Percentiles rank a stretch among this genome's conserved stretches.
Conservation (phyloP, 2,888 invertebrate genomes). For the Galeruca laticollis region DNA sequence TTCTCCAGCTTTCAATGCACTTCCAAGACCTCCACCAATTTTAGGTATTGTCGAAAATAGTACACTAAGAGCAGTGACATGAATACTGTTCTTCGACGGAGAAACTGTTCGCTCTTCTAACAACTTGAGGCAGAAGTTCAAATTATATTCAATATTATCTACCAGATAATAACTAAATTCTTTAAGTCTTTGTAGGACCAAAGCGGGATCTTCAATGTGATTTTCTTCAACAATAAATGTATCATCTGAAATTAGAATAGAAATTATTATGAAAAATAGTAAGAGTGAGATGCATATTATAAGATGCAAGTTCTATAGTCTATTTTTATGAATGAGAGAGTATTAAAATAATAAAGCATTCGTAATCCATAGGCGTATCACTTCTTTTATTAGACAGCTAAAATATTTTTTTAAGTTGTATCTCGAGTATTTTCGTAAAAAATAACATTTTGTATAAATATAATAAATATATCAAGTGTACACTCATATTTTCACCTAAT, state of each 20-base stretch:
- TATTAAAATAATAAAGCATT: too few species aligned
- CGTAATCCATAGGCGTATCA: too few species aligned
- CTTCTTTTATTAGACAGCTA: too few species aligned
- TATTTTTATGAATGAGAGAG: too few species aligned
- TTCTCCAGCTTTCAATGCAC: slow-evolving; percentile 39
- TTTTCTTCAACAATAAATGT: slow-evolving; percentile 29
- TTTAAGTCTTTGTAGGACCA: slow-evolving; percentile 36
- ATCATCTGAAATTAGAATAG: slow-evolving; percentile 17
- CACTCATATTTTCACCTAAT: too few species aligned
- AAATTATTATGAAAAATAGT: background rate
- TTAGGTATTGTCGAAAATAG: slow-evolving; percentile 37
- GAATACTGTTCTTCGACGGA: slow-evolving; percentile 34
- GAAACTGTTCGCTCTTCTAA: slow-evolving; percentile 41
- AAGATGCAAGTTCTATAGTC: too few species aligned
- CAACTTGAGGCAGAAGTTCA: slow-evolving; percentile 42
- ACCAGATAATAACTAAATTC: slow-evolving; percentile 43
- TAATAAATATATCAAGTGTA: too few species aligned
- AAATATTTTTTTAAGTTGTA: too few species aligned
- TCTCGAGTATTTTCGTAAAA: too few species aligned
- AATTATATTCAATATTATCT: slow-evolving; percentile 43
- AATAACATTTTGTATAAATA: too few species aligned
- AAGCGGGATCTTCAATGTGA: background rate
- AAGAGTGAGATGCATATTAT: too few species aligned
- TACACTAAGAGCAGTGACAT: slow-evolving; percentile 33
- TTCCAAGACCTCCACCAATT: slow-evolving; percentile 36